Evolutionary conservation across 2,113 vertebrate genomes (phyloP).

Genomic region (Verasper variegatus): DNA sequence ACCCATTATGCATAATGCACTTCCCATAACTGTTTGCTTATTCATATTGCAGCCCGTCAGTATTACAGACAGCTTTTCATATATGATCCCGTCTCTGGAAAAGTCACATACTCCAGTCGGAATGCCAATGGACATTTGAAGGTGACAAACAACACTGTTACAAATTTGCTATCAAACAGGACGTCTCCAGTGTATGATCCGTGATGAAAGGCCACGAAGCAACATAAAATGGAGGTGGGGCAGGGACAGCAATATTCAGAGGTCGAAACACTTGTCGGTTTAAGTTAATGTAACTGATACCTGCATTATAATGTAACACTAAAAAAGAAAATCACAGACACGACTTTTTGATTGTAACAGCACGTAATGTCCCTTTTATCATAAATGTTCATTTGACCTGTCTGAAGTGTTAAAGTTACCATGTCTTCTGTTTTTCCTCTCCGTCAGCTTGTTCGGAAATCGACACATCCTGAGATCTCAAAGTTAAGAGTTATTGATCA

Average conservation of each 20-base stretch:
- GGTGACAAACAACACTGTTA: slow-evolving; percentile 16
- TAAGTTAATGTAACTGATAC: neutral
- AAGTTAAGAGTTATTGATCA: too few species aligned
- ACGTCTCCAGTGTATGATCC: neutral
- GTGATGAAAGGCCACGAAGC: neutral
- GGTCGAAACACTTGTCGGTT: neutral
- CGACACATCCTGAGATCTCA: too few species aligned
- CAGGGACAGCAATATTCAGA: slow-evolving; percentile 1
- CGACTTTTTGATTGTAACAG: too few species aligned
- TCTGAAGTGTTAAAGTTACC: too few species aligned
- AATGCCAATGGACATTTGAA: slow-evolving; percentile 14
- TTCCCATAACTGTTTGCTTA: slow-evolving; percentile 37
- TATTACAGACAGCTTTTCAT: slow-evolving; percentile 38
- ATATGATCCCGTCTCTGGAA: slow-evolving; percentile 12
- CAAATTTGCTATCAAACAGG: slow-evolving; percentile 4
- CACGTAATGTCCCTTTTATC: too few species aligned
- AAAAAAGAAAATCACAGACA: neutral
- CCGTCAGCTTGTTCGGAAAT: too few species aligned
- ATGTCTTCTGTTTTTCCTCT: too few species aligned
- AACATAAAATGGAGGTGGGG: slow-evolving; percentile 4
- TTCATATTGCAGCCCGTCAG: slow-evolving; percentile 48
- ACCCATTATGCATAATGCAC: slow-evolving; percentile 42
- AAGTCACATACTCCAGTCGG: slow-evolving; percentile 20
- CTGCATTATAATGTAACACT: neutral
- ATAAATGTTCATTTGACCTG: too few species aligned